Conservation (phyloP, 2,888 invertebrate species). For the Hermaeophaga mercurialis region DNA sequence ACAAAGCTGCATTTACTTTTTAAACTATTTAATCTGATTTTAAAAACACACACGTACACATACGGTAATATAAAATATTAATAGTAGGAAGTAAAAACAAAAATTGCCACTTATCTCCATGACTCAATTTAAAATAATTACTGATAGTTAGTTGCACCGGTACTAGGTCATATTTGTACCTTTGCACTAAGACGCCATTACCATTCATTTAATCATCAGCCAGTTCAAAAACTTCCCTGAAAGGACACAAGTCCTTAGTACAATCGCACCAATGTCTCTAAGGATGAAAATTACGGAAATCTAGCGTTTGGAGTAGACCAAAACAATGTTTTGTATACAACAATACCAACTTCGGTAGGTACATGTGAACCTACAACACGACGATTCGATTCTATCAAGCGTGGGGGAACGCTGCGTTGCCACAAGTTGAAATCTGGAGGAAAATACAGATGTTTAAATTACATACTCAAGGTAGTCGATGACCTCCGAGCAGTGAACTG, state of each 20-base stretch:
- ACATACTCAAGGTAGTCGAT: neutral
- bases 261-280: slow-evolving; percentile 34
- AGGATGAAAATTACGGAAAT: slow-evolving; percentile 22
- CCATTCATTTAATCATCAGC: neutral
- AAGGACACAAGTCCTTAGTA: slow-evolving; percentile 23
- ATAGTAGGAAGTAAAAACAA: neutral
- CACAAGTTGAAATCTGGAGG: neutral
- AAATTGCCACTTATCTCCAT: neutral
- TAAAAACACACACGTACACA: no score
- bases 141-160: neutral
- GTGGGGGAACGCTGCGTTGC: slow-evolving; percentile 17
- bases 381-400: slow-evolving; percentile 13
- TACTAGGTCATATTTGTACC: slow-evolving; percentile 3
- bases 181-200: slow-evolving; percentile 4
- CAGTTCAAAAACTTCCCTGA: slow-evolving; percentile 17
- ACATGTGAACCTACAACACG: slow-evolving; percentile 10
- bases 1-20: no score
- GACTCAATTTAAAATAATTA: slow-evolving; percentile 14
- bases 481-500: slow-evolving; percentile 9
- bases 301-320: neutral
- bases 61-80: no score
- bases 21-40: no score
- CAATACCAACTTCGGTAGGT: slow-evolving; percentile 5
- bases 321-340: neutral
- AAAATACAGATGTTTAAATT: neutral